A percentile compares a stretch with the other conserved stretches of the same genome.
phyloP scores from a whole-genome alignment of 1,140 invertebrate species.

The Listronotus bonariensis region DNA sequence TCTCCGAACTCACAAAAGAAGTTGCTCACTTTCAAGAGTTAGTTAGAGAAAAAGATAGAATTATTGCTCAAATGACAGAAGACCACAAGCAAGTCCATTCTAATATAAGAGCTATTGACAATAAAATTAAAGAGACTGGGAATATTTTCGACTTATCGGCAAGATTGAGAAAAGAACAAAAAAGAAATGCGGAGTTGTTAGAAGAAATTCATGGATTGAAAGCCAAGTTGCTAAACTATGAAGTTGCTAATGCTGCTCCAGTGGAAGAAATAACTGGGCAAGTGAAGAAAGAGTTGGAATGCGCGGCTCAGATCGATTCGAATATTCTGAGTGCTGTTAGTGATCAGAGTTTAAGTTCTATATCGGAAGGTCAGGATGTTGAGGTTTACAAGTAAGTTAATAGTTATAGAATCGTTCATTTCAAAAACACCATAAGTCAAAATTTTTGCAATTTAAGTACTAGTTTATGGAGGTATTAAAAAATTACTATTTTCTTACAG shows the following conservation, averaged over 20 bases:
- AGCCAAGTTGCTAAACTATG: conserved; percentile 44
- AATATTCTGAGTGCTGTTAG: conserved; percentile 59
- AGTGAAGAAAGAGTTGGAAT: conserved; percentile 64
- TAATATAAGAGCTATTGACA: conserved; percentile 59
- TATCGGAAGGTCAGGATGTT: conserved; percentile 40
- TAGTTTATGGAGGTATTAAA: too few relatives aligned
- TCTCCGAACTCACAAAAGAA: conserved; percentile 59
- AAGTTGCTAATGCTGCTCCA: conserved; percentile 48
- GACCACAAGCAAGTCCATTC: conserved; percentile 59
- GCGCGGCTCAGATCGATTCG: conserved; percentile 63
- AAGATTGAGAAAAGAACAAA: conserved; percentile 53
- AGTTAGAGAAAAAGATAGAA: conserved; percentile 62
- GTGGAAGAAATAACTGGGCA: conserved; percentile 64
- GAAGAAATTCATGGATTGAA: conserved; percentile 54
- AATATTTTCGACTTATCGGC: conserved; percentile 53
- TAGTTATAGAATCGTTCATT: too few relatives aligned
- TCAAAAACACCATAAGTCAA: too few relatives aligned
- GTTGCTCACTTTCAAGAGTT: conserved; percentile 64
- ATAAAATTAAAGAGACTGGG: conserved; percentile 56
- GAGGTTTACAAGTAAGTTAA: conserved; percentile 37
- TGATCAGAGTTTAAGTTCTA: conserved; percentile 40
- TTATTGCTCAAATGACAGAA: conserved; percentile 59
- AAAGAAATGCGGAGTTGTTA: conserved; percentile 53
- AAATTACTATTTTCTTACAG: conserved; percentile 42
- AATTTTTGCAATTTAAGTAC: too few relatives aligned